Conservation (phyloP, 2,797 vertebrate genomes). For the Eidolon dupreanum region DNA sequence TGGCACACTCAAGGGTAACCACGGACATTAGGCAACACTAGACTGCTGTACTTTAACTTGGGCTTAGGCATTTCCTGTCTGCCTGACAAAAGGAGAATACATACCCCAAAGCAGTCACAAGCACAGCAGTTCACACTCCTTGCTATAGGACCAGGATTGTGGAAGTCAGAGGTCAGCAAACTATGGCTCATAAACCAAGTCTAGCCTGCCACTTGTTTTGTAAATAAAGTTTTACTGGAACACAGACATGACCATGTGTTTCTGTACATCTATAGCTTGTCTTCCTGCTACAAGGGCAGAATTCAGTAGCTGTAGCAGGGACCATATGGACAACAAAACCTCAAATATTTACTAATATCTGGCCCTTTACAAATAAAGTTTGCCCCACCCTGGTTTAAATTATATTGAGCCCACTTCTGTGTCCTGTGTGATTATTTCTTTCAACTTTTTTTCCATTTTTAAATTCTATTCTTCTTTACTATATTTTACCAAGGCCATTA, state of each 20-base stretch:
- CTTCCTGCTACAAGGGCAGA: neutral
- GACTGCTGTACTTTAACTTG: neutral
- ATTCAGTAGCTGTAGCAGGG: neutral
- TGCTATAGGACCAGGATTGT: neutral
- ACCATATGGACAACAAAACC: neutral
- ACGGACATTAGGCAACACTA: neutral
- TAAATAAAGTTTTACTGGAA: neutral
- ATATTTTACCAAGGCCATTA: neutral
- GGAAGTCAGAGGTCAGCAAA: neutral
- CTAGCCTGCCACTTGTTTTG: neutral
- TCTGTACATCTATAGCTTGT: neutral
- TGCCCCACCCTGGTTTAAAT: neutral
- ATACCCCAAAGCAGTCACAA: neutral
- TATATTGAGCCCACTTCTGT: neutral
- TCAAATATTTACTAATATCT: neutral
- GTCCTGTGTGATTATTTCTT: neutral
- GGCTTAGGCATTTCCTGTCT: neutral
- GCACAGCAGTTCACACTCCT: neutral
- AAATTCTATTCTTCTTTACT: neutral
- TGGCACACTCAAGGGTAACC: slow-evolving; percentile 5
- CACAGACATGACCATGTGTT: neutral
- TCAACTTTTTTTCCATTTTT: neutral
- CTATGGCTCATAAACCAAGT: neutral
- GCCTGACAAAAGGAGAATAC: neutral
- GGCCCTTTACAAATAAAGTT: neutral